Conservation (phyloP, 2,113 vertebrate species). For the Pavo muticus region DNA sequence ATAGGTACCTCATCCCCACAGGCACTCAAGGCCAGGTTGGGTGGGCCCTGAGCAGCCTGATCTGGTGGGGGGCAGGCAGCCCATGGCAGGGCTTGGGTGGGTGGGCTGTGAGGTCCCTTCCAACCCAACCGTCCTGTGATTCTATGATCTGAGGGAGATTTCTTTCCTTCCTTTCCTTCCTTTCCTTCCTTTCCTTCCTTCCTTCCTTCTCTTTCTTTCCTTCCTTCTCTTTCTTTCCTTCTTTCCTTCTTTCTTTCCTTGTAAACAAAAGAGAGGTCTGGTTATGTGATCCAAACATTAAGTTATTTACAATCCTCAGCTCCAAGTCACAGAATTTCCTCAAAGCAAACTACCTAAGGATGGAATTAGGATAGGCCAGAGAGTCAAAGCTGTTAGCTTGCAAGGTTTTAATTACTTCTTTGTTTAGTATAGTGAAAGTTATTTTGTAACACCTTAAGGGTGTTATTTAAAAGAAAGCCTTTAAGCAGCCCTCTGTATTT, state of each 20-base stretch:
- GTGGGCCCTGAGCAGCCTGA: no score
- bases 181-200: no score
- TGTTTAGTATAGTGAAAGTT: background rate
- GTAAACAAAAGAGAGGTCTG: background rate
- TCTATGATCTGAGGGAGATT: no score
- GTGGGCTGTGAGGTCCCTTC: no score
- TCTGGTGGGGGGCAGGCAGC: no score
- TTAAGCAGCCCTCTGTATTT: background rate
- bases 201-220: no score
- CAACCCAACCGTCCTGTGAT: no score
- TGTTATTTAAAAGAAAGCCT: slow-evolving; percentile 4
- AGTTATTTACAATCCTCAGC: background rate
- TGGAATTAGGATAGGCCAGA: background rate
- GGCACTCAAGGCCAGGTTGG: no score
- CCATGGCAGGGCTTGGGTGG: no score
- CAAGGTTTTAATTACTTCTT: background rate
- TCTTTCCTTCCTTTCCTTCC: no score
- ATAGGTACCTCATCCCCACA: no score
- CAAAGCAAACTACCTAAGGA: background rate
- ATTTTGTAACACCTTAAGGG: background rate
- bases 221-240: no score
- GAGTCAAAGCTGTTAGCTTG: background rate
- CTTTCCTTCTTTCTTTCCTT: background rate
- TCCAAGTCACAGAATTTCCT: background rate
- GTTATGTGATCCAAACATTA: background rate